Evolutionary conservation across 2,797 vertebrate species (phyloP).

Genomic region (Eurystomus glaucurus): DNA sequence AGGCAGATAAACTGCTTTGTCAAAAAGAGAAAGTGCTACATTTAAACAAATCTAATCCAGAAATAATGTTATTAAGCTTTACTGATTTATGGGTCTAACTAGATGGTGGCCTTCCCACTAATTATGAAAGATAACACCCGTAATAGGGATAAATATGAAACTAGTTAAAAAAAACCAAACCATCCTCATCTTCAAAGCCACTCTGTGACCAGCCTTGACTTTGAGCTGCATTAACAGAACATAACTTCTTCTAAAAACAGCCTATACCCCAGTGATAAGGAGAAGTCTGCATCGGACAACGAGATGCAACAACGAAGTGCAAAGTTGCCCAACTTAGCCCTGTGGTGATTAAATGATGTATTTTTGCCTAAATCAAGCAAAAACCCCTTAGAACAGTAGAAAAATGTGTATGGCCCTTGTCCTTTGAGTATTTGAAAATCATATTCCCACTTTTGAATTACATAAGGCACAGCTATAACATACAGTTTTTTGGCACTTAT

Average conservation of each 20-base stretch:
- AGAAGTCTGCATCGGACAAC: rapidly evolving
- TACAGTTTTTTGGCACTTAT: neutral
- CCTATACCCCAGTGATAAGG: neutral
- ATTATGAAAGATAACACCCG: neutral
- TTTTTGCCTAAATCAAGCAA: neutral
- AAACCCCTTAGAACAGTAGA: rapidly evolving
- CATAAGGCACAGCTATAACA: neutral
- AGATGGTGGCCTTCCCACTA: neutral
- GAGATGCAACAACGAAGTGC: neutral
- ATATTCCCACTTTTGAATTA: neutral
- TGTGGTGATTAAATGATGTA: rapidly evolving
- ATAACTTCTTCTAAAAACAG: neutral
- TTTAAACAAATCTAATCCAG: neutral
- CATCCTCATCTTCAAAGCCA: neutral
- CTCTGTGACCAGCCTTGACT: neutral
- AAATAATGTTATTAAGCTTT: neutral
- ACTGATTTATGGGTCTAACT: neutral
- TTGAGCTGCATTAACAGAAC: neutral
- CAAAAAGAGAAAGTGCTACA: neutral
- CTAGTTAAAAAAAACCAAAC: neutral
- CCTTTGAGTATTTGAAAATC: neutral
- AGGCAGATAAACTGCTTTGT: neutral
- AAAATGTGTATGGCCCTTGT: neutral
- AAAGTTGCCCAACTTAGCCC: neutral
- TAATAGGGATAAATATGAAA: neutral